Conservation (phyloP, 1,140 invertebrate species). For the Bilobella aurantiaca region DNA sequence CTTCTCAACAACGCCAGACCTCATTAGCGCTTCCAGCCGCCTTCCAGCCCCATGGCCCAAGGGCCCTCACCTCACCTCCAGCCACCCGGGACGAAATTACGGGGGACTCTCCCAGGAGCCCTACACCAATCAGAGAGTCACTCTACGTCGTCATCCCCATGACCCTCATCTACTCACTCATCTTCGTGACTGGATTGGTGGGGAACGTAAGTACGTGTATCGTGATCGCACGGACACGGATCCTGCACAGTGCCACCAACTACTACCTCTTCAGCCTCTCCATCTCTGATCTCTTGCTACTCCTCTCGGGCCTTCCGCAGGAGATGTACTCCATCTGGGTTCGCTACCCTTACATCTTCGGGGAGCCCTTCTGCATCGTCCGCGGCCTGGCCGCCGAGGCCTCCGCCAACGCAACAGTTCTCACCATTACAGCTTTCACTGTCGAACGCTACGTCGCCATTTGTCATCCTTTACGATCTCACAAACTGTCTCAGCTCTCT, state of each 20-base stretch:
- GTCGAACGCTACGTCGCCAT: slow-evolving; percentile 86
- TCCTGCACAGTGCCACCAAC: slow-evolving; percentile 52
- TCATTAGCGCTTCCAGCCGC: neutral
- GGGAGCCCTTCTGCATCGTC: slow-evolving; percentile 61
- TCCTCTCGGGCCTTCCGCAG: slow-evolving; percentile 65
- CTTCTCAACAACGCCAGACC: neutral
- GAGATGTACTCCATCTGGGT: slow-evolving; percentile 72
- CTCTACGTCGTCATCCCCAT: slow-evolving; percentile 40
- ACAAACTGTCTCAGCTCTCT: slow-evolving; percentile 42
- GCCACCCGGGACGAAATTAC: no score
- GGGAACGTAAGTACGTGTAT: slow-evolving; percentile 53
- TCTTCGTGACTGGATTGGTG: slow-evolving; percentile 46
- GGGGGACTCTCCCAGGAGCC: neutral
- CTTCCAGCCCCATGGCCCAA: no score
- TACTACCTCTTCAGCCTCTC: slow-evolving; percentile 64
- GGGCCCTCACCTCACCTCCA: no score
- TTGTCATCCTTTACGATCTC: slow-evolving; percentile 69
- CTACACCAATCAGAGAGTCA: slow-evolving; percentile 14
- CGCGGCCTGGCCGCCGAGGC: slow-evolving; percentile 60
- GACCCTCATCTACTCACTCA: slow-evolving; percentile 44
- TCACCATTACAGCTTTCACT: slow-evolving; percentile 84
- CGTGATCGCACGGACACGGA: slow-evolving; percentile 48
- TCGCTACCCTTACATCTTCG: slow-evolving; percentile 61
- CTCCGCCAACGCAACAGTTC: slow-evolving; percentile 77
- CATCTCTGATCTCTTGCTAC: slow-evolving; percentile 77